Evolutionary conservation across 2,113 vertebrate genomes (phyloP).

Genomic region (Gopherus evgoodei): DNA sequence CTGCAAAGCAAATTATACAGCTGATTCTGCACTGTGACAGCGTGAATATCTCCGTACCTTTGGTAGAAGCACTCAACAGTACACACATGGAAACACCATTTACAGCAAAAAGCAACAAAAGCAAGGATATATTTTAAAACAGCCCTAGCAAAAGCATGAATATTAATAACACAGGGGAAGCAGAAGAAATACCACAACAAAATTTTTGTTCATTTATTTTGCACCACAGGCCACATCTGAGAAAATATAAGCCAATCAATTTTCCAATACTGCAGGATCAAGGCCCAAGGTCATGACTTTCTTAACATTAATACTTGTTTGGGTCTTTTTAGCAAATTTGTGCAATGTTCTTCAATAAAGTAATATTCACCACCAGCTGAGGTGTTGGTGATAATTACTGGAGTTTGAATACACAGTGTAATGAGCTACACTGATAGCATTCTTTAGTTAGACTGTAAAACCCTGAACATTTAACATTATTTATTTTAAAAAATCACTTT

Average conservation of each 20-base stretch:
- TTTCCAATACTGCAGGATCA: accelerated
- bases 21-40: not conserved
- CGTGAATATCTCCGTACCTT: not conserved
- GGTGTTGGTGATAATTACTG: conserved; percentile 1
- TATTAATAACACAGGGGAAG: not conserved
- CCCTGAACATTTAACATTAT: conserved; percentile 44
- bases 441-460: conserved; percentile 33
- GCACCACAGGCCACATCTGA: not conserved
- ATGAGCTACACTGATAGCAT: not conserved
- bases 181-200: not conserved
- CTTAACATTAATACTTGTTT: not conserved
- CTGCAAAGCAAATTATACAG: not conserved
- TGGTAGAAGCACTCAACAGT: not conserved
- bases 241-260: not conserved
- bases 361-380: not conserved
- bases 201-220: not conserved
- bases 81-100: not conserved
- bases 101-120: not conserved
- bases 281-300: not conserved
- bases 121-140: not conserved
- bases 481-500: conserved; percentile 32
- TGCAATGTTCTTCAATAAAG: not conserved
- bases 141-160: not conserved
- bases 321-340: not conserved
- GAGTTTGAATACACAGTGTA: conserved; percentile 30